Evolutionary conservation across 2,797 vertebrate genomes (phyloP), one percentile per base, ranked within the genome.

Genomic region (Sebastes goodei): DNA sequence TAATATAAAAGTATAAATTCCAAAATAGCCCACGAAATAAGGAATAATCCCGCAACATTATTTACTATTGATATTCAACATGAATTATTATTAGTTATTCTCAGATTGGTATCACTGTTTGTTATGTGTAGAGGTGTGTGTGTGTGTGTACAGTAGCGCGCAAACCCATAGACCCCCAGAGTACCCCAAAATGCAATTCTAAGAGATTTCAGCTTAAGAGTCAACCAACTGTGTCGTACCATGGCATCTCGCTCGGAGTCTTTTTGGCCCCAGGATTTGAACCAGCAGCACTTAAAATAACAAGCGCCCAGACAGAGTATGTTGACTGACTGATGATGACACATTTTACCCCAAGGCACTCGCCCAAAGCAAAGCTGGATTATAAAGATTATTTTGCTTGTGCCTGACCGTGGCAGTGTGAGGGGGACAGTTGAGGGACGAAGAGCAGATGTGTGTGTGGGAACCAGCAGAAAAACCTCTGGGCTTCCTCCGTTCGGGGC

Each of bases 381-480:
- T 52, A 4, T 59, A 49, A 49, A 56, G 59, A n/a, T 66, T 42
- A 20, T 66, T 81, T 55, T 52, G 32, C 35, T 15, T 64, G 30
- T 38, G 63, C 55, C 20, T 56, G 62, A 27, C 57, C 3, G 29
- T 55, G 30, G n/a, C 17, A 29, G 64, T 30, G 17, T 42, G 42
- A 42, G 49, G 35, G 35, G 73, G 76, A 64, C 74, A 69, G 78
- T 56, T 35, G 21, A 65, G 38, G 80, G 78, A 86, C 17, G 11
- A 17, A 62, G 32, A 56, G 60, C 85, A 87, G 87, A 72, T 52
- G 64, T 49, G 59, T 61, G 74, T 59, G 59, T 84, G 80, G 57
- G 66, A 90, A 87, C 80, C 65, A 80, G 74, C 71, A 7, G 52
- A 63, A 10, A 27, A 74, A 72, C 69, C 46, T 73, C 8, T 23